A percentile compares a stretch with the other conserved stretches of the same genome.
Evolutionary conservation across 2,113 vertebrate genomes (phyloP).

Genomic region (Heterotilapia buettikoferi): DNA sequence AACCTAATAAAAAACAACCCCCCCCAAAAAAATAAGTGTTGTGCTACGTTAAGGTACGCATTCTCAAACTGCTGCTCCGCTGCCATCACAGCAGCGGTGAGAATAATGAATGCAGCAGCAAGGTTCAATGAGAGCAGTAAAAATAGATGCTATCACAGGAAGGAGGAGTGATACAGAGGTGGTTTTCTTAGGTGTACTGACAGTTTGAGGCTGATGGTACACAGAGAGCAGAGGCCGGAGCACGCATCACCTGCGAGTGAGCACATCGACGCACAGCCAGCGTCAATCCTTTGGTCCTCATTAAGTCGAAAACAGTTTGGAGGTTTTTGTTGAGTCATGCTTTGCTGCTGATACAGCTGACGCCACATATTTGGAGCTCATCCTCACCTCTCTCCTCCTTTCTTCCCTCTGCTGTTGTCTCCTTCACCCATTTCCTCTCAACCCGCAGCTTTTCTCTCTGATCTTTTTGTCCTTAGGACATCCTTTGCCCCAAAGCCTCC

Average conservation of each 20-base stretch:
- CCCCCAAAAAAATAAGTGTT: neutral
- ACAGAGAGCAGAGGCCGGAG: neutral
- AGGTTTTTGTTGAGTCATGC: constrained; percentile 40
- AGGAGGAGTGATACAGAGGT: neutral
- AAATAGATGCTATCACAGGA: constrained; percentile 26
- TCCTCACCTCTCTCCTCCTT: neutral
- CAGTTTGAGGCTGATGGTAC: constrained; percentile 51
- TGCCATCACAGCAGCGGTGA: neutral
- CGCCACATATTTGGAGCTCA: neutral
- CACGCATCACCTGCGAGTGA: neutral
- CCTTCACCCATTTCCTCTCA: neutral
- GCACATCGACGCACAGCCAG: neutral
- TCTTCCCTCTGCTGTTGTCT: neutral
- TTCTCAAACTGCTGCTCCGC: neutral
- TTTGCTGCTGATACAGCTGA: constrained; percentile 31
- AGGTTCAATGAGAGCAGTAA: constrained; percentile 1
- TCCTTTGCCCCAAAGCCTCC: neutral
- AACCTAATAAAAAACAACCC: neutral
- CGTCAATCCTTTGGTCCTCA: constrained; percentile 4
- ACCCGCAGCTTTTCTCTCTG: neutral
- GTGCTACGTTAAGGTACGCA: neutral
- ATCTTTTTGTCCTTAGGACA: neutral
- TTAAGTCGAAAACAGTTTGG: constrained; percentile 2
- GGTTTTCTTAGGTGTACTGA: constrained; percentile 40
- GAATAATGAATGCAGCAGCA: neutral